phyloP scores from a whole-genome alignment of 2,113 vertebrate species.

The Lepisosteus osseus region DNA sequence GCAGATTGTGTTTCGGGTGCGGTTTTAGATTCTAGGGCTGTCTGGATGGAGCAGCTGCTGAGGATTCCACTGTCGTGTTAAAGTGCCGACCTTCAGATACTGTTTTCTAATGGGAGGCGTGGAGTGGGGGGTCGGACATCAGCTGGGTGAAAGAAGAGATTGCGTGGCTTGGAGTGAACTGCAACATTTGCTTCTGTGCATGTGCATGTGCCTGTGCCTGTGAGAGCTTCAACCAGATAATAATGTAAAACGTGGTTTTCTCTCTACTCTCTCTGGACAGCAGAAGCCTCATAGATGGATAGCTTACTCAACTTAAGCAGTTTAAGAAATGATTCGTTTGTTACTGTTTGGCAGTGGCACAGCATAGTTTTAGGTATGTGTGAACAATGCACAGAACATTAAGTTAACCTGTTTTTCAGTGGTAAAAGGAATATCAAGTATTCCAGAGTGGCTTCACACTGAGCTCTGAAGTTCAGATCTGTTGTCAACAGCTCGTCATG shows the following conservation, averaged over 20 bases:
- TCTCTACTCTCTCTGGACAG: too few species aligned
- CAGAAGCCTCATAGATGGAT: too few species aligned
- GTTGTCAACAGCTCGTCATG: too few species aligned
- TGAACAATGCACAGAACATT: too few species aligned
- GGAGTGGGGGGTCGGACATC: constrained; percentile 18
- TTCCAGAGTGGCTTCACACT: too few species aligned
- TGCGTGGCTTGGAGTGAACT: not conserved
- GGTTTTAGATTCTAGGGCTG: constrained; percentile 37
- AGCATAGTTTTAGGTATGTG: too few species aligned
- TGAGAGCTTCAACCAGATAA: not conserved
- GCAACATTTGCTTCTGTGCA: not conserved
- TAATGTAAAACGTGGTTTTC: not conserved
- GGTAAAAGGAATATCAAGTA: too few species aligned
- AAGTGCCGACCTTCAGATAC: constrained; percentile 36
- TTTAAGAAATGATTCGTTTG: too few species aligned
- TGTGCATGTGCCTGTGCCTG: not conserved
- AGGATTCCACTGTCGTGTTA: constrained; percentile 24
- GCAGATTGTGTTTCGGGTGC: constrained; percentile 37
- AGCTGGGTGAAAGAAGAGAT: constrained; percentile 10
- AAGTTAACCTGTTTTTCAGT: too few species aligned
- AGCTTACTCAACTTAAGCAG: too few species aligned
- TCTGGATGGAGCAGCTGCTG: constrained; percentile 27
- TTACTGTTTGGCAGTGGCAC: too few species aligned
- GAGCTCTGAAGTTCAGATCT: too few species aligned
- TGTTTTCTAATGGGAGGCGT: constrained; percentile 13